phyloP scores from a whole-genome alignment of 2,113 vertebrate species.

The Hydrolagus affinis region DNA sequence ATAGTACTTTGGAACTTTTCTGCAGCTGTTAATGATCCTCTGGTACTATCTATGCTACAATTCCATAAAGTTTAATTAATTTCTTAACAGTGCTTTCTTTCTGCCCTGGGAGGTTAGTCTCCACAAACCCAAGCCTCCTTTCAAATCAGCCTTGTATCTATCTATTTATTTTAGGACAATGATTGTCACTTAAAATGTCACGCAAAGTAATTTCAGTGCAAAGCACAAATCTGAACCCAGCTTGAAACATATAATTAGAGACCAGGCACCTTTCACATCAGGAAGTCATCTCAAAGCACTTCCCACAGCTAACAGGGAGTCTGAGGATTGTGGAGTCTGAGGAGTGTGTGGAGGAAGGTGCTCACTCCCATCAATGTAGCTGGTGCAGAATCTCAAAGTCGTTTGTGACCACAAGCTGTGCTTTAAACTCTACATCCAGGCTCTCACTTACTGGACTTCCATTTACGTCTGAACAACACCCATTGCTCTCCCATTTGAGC shows the following conservation, averaged over 20 bases:
- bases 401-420: too few relatives aligned
- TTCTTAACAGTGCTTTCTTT: background rate
- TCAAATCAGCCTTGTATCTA: conserved; percentile 17
- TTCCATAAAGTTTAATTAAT: conserved; percentile 12
- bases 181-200: conserved; percentile 20
- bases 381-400: too few relatives aligned
- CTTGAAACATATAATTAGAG: background rate
- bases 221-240: background rate
- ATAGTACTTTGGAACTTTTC: background rate
- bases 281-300: too few relatives aligned
- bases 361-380: too few relatives aligned
- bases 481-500: too few relatives aligned
- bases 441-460: too few relatives aligned
- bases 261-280: too few relatives aligned
- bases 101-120: background rate
- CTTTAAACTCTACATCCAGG: too few relatives aligned
- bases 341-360: too few relatives aligned
- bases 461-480: too few relatives aligned
- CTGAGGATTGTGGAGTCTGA: too few relatives aligned
- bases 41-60: background rate
- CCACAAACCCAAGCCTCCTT: background rate
- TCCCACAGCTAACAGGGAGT: too few relatives aligned
- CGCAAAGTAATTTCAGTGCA: conserved; percentile 4
- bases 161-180: conserved; percentile 15
- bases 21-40: background rate